phyloP scores from a whole-genome alignment of 2,888 invertebrate species.

The Melanostoma mellinum region DNA sequence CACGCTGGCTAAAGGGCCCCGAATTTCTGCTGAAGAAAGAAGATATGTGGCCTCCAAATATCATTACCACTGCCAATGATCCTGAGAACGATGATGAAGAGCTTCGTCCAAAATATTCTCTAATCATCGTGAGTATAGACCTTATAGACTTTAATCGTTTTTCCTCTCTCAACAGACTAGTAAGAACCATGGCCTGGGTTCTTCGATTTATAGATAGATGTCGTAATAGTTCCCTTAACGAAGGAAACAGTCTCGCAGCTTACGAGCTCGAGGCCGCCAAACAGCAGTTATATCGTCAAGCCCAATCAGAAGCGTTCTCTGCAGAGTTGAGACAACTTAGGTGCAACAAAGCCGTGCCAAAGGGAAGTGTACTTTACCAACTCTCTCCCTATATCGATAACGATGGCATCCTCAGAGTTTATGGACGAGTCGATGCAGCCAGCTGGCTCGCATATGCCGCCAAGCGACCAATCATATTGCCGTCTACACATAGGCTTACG shows the following conservation, averaged over 20 bases:
- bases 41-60: constrained; percentile 5
- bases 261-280: constrained; percentile 10
- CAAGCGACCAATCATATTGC: too few species aligned
- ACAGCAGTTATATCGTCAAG: constrained; percentile 8
- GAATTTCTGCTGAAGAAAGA: constrained; percentile 9
- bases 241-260: constrained; percentile 2
- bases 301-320: constrained; percentile 3
- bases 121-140: constrained; percentile 18
- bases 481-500: too few species aligned
- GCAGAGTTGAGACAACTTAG: too few species aligned
- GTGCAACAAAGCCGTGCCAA: background rate
- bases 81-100: constrained; percentile 13
- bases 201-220: too few species aligned
- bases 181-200: constrained; percentile 11
- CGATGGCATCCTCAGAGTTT: constrained; percentile 16
- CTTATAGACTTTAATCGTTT: constrained; percentile 25
- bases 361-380: constrained; percentile 14
- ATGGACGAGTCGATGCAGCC: constrained; percentile 6
- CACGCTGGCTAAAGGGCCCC: constrained; percentile 34
- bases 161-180: constrained; percentile 29
- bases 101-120: constrained; percentile 16
- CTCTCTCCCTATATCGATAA: constrained; percentile 42
- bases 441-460: too few species aligned
- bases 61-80: too few species aligned
- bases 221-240: background rate